Base-by-base conservation (phyloP, 2,888 invertebrate genomes). In the Gisinianus flammeolus region DNA sequence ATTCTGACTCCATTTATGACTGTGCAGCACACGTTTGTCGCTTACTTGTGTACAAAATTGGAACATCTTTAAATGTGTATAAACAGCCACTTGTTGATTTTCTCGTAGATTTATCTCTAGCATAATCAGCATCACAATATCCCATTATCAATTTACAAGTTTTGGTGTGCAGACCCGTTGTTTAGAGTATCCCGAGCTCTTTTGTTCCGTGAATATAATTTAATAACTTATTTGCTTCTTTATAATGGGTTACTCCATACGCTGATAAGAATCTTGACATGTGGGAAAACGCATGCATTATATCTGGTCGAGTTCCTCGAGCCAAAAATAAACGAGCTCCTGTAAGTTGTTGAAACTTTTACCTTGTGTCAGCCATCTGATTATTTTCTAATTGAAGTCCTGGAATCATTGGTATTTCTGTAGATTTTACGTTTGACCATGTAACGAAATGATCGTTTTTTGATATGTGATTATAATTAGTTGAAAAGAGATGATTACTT, bases 51-150 rank as follows among this genome's bases (percentile, higher is more conserved):
- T 79, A 80, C 6, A n/a, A 33, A 0, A 80, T 16, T 2, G 56
- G 44, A 0, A 30, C n/a, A 26, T 64, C 44, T 10, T 73, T 35
- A 0, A 75, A 19, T 6, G 26, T 68, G 30, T 83, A 84, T 0
- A 81, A 64, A 30, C 69, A 82, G 24, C 85, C 85, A 8, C 82
- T 80, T n/a, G 79, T 85, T 0, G 85, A 85, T 26, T 83, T 81
- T 22, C 85, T 33, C 22, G 82, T 80, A 19, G 64, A 71, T 10
- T 64, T 58, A 33, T 82, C 82, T 28, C 78, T 81, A 2, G 82
- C 85, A 83, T 83, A 85, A 71, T 86, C 86, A 0, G 86, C 83
- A 80, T 86, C 86, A 6, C 80, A 81, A 64, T 78, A 86, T 16
- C 85, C 85, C 5, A 86, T 19, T 1, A 2, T 58, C 22, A 2